Base-by-base conservation (phyloP, 23 tunicate species). In the Corella eumyota region DNA sequence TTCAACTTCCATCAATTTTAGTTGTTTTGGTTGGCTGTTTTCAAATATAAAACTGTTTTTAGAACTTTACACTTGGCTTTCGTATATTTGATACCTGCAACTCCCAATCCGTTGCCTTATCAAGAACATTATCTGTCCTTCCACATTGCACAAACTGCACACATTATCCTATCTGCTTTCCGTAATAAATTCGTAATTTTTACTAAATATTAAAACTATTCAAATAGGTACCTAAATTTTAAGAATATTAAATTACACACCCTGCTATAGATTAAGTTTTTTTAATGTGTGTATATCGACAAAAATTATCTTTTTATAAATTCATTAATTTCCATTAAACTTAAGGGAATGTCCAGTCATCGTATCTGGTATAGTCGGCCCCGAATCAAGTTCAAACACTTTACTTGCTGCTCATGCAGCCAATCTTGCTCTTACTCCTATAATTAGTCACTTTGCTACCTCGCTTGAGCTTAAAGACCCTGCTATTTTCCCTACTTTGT, bases 301-400 rank as follows among this genome's bases (percentile, higher is more conserved):
- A 51, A 5, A 51, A 51, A 19, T 51, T 51, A 51, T 19, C 20
- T 51, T 51, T 27, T n/a, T 51, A 7, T 7, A 51, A 19, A 9
- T 51, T 7, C 22, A 27, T n/a, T 51, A 51, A n/a, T 51, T 5
- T 7, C 57, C 48, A 11, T 40, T 15, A 9, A 40, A 15, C 13
- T 64, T 30, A 45, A 66, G 72, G 36, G 60, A 66, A 29, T 66
- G 72, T 50, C 72, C 72, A 19, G 7, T 25, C 4, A 23, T 50
- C 5, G 72, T 66, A 32, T 22, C 60, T 50, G 72, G 72, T 4
- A 29, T 66, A 29, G 72, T 66, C 45, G 72, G 72, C 20, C 72
- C 72, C 22, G 72, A 66, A 50, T 66, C 72, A 0, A 66, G 72
- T 34, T 66, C 72, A 45, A 66, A 66, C 60, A 66, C 72, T 30